Conservation (phyloP, 2,113 vertebrate species). For the Podarcis cretensis region DNA sequence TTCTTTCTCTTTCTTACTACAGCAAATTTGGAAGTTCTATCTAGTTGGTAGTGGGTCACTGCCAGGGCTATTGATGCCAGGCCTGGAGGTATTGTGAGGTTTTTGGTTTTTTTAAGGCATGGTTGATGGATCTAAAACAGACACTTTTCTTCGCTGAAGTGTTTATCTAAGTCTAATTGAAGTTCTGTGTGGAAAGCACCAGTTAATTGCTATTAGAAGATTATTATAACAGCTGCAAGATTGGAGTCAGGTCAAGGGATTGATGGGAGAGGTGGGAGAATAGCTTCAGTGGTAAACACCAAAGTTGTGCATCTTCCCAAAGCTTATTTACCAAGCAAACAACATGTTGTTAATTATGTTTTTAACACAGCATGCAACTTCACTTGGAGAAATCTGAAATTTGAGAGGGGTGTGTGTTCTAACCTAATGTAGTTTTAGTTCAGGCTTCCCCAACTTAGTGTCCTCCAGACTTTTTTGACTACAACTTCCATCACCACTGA, state of each 20-base stretch:
- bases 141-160: background rate
- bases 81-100: background rate
- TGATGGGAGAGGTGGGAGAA: background rate
- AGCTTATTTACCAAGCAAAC: background rate
- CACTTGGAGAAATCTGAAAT: background rate
- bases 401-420: background rate
- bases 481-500: background rate
- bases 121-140: background rate
- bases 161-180: background rate
- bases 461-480: background rate
- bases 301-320: background rate
- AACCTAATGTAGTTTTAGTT: background rate
- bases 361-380: background rate
- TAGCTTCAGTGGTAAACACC: background rate
- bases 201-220: background rate
- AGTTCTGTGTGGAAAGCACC: background rate
- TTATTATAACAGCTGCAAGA: slow-evolving; percentile 9
- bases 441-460: background rate
- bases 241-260: background rate
- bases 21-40: background rate
- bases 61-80: background rate
- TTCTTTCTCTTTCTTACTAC: too few relatives aligned
- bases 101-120: background rate
- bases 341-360: background rate
- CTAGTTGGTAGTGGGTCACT: background rate